Evolutionary conservation across 2,888 invertebrate species (phyloP).

Genomic region (Abrostola triplasia): DNA sequence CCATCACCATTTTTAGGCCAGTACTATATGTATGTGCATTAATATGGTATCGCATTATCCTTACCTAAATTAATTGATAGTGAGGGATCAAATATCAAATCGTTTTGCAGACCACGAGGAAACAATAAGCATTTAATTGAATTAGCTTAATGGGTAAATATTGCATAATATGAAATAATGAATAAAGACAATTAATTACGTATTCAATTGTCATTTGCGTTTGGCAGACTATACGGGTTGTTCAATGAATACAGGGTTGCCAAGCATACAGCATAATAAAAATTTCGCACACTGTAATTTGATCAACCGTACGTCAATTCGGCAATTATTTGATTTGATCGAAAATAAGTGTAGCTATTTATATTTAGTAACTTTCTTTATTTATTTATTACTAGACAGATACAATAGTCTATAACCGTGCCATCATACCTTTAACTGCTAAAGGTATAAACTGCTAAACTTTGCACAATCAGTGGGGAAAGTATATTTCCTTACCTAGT

Average conservation of each 20-base stretch:
- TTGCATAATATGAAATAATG: constrained; percentile 37
- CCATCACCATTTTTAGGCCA: neutral
- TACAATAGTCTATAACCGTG: too few relatives aligned
- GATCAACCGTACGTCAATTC: constrained; percentile 11
- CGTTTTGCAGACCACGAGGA: constrained; percentile 20
- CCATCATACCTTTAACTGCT: too few relatives aligned
- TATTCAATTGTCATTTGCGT: constrained; percentile 63
- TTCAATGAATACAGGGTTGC: constrained; percentile 22
- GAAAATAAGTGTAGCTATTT: too few relatives aligned
- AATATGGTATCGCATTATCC: constrained; percentile 18
- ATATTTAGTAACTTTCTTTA: too few relatives aligned
- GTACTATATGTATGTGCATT: neutral
- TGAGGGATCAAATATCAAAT: constrained; percentile 28
- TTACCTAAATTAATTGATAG: constrained; percentile 27
- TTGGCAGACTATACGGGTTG: constrained; percentile 53
- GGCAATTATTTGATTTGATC: too few relatives aligned
- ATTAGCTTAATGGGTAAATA: constrained; percentile 41
- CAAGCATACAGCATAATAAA: constrained; percentile 22
- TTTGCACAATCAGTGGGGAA: too few relatives aligned
- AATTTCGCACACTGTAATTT: constrained; percentile 16
- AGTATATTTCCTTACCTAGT: too few relatives aligned
- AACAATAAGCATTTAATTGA: constrained; percentile 29
- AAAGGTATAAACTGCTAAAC: too few relatives aligned
- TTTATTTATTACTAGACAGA: too few relatives aligned
- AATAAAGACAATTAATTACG: constrained; percentile 50